Conservation (phyloP, 1,140 invertebrate species). For the Euwallacea similis region DNA sequence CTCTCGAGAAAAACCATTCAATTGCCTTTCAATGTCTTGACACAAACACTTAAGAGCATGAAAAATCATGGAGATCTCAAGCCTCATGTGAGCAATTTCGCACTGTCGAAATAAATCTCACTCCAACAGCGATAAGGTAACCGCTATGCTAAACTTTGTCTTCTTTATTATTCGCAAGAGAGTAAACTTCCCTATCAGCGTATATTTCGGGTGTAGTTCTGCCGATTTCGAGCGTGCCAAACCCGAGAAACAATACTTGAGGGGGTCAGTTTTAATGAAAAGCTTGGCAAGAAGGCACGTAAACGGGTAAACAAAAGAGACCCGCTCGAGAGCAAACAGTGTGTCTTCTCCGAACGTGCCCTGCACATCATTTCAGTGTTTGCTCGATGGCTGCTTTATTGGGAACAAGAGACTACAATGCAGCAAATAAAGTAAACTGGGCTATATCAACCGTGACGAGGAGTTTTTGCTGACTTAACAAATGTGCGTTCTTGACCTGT, state of each 20-base stretch:
- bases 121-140: conserved; percentile 10
- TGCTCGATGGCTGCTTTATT: conserved; percentile 19
- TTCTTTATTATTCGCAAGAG: conserved; percentile 20
- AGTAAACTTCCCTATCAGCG: conserved; percentile 18
- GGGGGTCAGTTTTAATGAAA: not conserved
- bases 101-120: conserved; percentile 19
- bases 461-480: not conserved
- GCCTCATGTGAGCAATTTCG: conserved; percentile 22
- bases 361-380: conserved; percentile 23
- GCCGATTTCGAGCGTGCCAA: too few relatives aligned
- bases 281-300: conserved; percentile 16
- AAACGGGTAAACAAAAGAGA: conserved; percentile 9
- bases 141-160: conserved; percentile 16
- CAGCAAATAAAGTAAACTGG: not conserved
- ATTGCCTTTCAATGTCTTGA: too few relatives aligned
- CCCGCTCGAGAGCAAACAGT: conserved; percentile 13
- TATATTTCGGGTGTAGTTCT: not conserved
- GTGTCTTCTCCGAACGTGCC: conserved; percentile 17
- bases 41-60: conserved; percentile 1
- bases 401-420: conserved; percentile 18
- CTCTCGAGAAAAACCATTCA: too few relatives aligned
- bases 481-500: not conserved
- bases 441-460: not conserved
- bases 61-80: conserved; percentile 7
- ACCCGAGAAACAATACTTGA: too few relatives aligned